Base-by-base conservation (phyloP, 2,797 vertebrate species). In the Tapera naevia region DNA sequence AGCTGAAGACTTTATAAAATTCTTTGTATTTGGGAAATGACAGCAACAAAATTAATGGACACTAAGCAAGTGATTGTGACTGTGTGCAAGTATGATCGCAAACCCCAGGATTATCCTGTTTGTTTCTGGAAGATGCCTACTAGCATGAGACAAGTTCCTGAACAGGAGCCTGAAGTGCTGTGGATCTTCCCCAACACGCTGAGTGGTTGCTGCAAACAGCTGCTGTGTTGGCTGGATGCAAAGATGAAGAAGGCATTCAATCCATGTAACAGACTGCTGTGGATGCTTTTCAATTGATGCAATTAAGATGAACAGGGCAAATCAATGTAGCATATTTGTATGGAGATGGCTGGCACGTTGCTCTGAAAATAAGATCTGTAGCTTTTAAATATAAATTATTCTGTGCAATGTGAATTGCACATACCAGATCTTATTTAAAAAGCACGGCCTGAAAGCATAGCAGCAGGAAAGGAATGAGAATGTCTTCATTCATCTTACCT, bases 301-400 rank as follows among this genome's bases (percentile, higher is more conserved):
- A 73, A 14, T 83, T 91, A 70, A 66, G 78, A 67, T 5, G 30
- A 92, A 71, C 28, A 50, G 45, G 33, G 28, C 43, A 64, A 85
- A 73, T 73, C 56, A 48, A 32, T 66, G 60, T 74, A 39, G 57
- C 14, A 1, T 86, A 19, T 22, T 48, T 58, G 51, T 50, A 54
- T 33, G 37, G 69, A 86, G 45, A 53, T 83, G 53, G 50, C 32
- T 89, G 81, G 22, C 45, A 22, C 15, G 9, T 66, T 82, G 50
- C 53, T 94, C 51, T 58, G 76, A 89, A 86, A 94, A 79, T 57
- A 75, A 79, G 19, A 65, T 76, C 58, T 79, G 32, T 45, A 84
- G 70, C 73, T 90, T 90, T 94, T 65, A 86, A 80, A 21, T 80
- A 60, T 70, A 91, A 93, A 76, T 84, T 86, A 72, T 62, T 89